These are phyloP conservation scores for Cebus imitator DNA, from an alignment of 2,113 vertebrate species.

Conservation along the genomic window DNA sequence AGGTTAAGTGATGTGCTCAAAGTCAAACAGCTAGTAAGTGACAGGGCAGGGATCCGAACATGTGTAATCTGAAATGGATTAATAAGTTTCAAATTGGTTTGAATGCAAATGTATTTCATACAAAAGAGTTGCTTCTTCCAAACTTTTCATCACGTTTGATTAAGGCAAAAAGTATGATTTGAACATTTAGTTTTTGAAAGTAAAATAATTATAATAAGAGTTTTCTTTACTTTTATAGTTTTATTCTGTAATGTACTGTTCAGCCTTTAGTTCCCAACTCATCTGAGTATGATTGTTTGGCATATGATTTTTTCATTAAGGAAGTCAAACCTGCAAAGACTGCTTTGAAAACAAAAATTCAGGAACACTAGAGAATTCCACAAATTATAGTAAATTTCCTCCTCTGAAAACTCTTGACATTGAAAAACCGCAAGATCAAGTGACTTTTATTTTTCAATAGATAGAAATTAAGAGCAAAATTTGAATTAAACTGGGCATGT, in stretches of 20 bases:
- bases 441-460: constrained; percentile 12
- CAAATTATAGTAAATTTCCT: not conserved
- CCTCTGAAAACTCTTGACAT: not conserved
- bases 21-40: not conserved
- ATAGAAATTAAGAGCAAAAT: not conserved
- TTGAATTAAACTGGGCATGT: not conserved
- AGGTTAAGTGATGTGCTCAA: not conserved
- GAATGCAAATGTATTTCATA: not conserved
- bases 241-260: not conserved
- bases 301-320: not conserved
- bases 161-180: not conserved
- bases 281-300: not conserved
- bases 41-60: not conserved
- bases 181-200: not conserved
- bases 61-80: not conserved
- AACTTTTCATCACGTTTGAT: not conserved
- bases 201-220: not conserved
- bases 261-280: not conserved
- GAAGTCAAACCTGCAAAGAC: not conserved
- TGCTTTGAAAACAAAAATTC: not conserved
- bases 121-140: not conserved
- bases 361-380: not conserved
- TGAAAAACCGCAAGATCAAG: not conserved
- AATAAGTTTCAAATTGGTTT: not conserved
- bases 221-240: not conserved